These are phyloP conservation scores for Ditula angustiorana DNA, from an alignment of 2,888 invertebrate genomes.

Conservation along the genomic window DNA sequence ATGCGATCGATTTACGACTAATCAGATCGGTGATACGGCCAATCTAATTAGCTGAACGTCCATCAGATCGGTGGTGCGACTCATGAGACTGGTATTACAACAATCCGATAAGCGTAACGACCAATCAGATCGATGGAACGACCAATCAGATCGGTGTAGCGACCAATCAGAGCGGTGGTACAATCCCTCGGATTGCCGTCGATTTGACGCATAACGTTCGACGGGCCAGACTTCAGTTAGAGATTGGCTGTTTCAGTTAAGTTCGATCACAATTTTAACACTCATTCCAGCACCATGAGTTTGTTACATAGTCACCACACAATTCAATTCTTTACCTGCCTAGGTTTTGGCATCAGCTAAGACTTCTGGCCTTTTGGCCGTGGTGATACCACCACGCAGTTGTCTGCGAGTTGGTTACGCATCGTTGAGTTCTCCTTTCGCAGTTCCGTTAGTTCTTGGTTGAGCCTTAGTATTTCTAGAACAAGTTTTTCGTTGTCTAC, in stretches of 20 bases:
- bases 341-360: slow-evolving; percentile 56
- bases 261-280: slow-evolving; percentile 25
- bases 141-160: background rate
- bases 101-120: background rate
- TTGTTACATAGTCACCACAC: slow-evolving; percentile 26
- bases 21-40: background rate
- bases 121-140: background rate
- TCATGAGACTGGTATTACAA: too few relatives aligned
- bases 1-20: background rate
- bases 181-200: too few relatives aligned
- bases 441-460: slow-evolving; percentile 89
- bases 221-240: background rate
- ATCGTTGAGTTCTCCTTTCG: slow-evolving; percentile 92
- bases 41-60: background rate
- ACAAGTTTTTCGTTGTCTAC: slow-evolving; percentile 90
- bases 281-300: slow-evolving; percentile 35
- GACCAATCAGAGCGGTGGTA: background rate
- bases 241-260: slow-evolving; percentile 13
- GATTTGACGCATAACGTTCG: background rate
- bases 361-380: slow-evolving; percentile 72
- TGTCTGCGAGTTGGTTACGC: slow-evolving; percentile 87
- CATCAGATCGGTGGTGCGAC: background rate
- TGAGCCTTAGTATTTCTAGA: slow-evolving; percentile 89
- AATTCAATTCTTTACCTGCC: slow-evolving; percentile 41
- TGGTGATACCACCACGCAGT: slow-evolving; percentile 82